A percentile compares a stretch with the other conserved stretches of the same genome.
Conservation (phyloP, 2,113 vertebrate genomes). For the Sardina pilchardus region DNA sequence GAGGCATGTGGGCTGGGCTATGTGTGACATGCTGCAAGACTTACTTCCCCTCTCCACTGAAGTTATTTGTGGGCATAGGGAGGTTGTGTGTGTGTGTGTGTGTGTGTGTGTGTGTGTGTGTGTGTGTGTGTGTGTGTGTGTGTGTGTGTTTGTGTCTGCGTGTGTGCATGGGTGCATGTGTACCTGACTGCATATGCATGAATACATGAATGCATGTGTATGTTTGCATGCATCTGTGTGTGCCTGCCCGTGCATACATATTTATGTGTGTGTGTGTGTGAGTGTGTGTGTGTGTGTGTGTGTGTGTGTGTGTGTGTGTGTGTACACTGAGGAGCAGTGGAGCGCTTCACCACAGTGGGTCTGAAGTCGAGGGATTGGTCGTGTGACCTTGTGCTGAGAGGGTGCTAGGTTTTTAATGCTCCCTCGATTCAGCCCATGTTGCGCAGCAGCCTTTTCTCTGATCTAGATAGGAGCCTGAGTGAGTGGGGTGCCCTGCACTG, state of each 20-base stretch:
- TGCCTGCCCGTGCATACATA: no score
- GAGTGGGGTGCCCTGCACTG: neutral
- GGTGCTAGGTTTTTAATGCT: neutral
- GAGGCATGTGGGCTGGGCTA: neutral
- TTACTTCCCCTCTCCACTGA: no score
- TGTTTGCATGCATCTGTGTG: no score
- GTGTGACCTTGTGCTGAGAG: neutral
- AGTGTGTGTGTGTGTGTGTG: no score
- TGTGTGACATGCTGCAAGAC: no score
- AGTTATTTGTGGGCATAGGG: slow-evolving; percentile 15
- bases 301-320: no score
- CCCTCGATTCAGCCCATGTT: neutral
- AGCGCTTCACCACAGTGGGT: neutral
- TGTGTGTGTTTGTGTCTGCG: neutral
- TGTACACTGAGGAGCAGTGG: neutral
- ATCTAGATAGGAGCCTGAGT: neutral
- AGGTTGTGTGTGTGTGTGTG: neutral
- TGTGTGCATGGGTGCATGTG: neutral
- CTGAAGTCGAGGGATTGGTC: neutral
- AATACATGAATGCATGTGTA: no score
- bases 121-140: slow-evolving; percentile 33
- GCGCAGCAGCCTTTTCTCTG: neutral
- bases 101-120: slow-evolving; percentile 28
- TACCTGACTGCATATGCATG: neutral
- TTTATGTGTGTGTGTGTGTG: no score